Base-by-base conservation (phyloP, 2,797 vertebrate genomes). In the Enteromius afrohamiltoni region DNA sequence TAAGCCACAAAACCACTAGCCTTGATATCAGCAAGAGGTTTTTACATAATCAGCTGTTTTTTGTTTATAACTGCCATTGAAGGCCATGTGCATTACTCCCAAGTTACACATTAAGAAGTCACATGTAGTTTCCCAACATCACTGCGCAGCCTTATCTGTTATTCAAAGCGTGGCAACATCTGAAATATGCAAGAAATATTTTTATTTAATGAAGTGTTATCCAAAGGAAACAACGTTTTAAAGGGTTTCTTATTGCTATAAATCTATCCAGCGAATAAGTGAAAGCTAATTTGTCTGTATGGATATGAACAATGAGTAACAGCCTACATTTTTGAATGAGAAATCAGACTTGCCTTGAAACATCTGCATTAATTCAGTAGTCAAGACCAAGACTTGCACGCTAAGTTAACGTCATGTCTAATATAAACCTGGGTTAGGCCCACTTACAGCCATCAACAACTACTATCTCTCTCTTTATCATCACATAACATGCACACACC, bases 31-130 rank as follows among this genome's bases (percentile, higher is more conserved):
- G 85, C 84, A 80, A 70, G 69, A 73, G 17, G 51, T 37, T 88
- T 85, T 78, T 26, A 76, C 76, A 85, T 68, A 77, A 86, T 89
- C 88, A 90, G 85, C 85, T 78, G 78, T 87, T 90, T 90, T 40
- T 65, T 89, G 82, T 89, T 87, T 87, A 87, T 87, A 89, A 83
- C 80, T 64, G 51, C 73, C 49, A 87, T 42, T 71, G 40, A 80
- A 40, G 70, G 79, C 71, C 67, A 85, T 67, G 77, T 80, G 71
- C 58, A 85, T 84, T 85, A 62, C 76, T 82, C 80, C 79, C 21
- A 85, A 77, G 64, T 86, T 85, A 79, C 60, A 86, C 78, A 89
- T 86, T 82, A 84, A 84, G 80, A 69, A 75, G 71, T 86, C 81
- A 85, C 80, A 82, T 82, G 80, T 23, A 65, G 10, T 7, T 64